Percentiles rank a stretch among this genome's conserved stretches.
These are phyloP conservation scores for Neosilurus hyrtlii DNA, from an alignment of 2,797 vertebrate species.

Conservation along the genomic window DNA sequence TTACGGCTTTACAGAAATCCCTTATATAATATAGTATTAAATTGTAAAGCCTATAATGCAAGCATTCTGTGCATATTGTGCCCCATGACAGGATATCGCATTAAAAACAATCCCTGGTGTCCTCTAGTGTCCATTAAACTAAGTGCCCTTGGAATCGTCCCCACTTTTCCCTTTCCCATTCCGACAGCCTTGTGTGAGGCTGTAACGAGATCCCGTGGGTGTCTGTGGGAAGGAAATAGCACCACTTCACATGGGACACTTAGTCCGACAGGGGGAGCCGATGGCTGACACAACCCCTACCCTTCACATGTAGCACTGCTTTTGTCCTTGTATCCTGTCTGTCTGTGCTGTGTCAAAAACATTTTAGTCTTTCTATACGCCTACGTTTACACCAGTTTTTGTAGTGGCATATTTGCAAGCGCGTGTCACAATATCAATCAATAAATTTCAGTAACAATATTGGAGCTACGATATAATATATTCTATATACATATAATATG, in stretches of 20 bases:
- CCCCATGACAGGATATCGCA: neutral
- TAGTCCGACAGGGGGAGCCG: neutral
- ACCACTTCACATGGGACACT: neutral
- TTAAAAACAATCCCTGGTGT: neutral
- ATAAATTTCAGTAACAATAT: neutral
- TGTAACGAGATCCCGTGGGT: neutral
- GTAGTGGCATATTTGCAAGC: neutral
- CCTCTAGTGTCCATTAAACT: neutral
- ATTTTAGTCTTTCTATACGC: neutral
- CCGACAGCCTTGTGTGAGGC: neutral
- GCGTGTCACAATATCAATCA: neutral
- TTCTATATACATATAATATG: neutral
- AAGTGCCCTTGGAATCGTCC: neutral
- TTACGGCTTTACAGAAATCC: neutral
- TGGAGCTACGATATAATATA: neutral
- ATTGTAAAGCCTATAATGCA: neutral
- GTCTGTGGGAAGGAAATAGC: neutral
- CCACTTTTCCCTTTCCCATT: neutral
- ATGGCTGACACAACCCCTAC: too few relatives aligned
- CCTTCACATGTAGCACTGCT: neutral
- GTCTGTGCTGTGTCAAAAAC: neutral
- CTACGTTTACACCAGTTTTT: neutral
- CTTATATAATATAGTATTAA: neutral
- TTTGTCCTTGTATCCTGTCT: neutral
- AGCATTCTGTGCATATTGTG: neutral